Evolutionary conservation across 2,888 invertebrate species (phyloP).

Genomic region (Entomobrya multifasciata): DNA sequence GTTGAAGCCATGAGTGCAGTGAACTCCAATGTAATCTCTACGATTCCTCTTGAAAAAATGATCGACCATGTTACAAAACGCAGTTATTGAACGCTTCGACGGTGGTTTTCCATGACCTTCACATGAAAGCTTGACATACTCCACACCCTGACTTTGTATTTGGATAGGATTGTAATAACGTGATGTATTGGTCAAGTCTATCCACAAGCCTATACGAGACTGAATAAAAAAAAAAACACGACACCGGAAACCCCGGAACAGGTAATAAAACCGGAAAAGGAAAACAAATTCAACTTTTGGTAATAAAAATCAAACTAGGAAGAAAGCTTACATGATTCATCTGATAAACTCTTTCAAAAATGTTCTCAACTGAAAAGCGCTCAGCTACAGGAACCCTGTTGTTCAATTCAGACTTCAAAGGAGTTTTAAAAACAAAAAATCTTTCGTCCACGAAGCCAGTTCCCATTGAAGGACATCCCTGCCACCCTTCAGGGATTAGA

Average conservation of each 20-base stretch:
- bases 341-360: conserved; percentile 18
- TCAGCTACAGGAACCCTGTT: conserved; percentile 82
- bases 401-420: conserved; percentile 83
- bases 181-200: conserved; percentile 84
- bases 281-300: too few relatives aligned
- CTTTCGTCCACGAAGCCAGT: conserved; percentile 80
- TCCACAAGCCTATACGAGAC: conserved; percentile 83
- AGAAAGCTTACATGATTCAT: conserved; percentile 58
- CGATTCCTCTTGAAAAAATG: conserved; percentile 81
- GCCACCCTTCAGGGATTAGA: conserved; percentile 80
- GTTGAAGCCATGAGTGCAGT: conserved; percentile 86
- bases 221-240: too few relatives aligned
- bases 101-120: conserved; percentile 83
- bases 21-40: conserved; percentile 83
- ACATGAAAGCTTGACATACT: conserved; percentile 83
- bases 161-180: conserved; percentile 83
- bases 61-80: conserved; percentile 82
- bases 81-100: conserved; percentile 82
- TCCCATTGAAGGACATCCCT: conserved; percentile 81
- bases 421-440: conserved; percentile 85
- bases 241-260: too few relatives aligned
- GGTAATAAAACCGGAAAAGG: too few relatives aligned
- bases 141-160: conserved; percentile 81
- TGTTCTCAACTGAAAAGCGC: conserved; percentile 32
- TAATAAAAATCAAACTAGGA: too few relatives aligned